phyloP scores from a whole-genome alignment of 2,888 invertebrate species.

The Volucella inanis region DNA sequence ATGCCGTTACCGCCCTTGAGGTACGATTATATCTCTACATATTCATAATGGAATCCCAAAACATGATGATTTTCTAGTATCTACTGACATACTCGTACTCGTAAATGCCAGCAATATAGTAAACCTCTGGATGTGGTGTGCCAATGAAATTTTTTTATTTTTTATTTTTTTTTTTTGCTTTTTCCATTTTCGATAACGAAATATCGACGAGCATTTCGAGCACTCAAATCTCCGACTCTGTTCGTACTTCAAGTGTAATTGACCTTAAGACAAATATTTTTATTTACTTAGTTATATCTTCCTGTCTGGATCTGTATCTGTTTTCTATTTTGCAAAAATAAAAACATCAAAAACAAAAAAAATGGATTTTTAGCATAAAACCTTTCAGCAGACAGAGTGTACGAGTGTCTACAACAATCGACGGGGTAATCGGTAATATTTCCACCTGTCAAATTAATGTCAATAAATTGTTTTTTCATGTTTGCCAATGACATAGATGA shows the following conservation, averaged over 20 bases:
- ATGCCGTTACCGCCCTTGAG: conserved; percentile 46
- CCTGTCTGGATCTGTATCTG: background rate
- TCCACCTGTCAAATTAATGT: conserved; percentile 73
- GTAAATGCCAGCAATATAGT: conserved; percentile 24
- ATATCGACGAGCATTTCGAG: conserved; percentile 11
- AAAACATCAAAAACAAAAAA: conserved; percentile 10
- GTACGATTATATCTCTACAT: conserved; percentile 29
- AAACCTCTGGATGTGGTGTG: conserved; percentile 43
- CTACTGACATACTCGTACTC: background rate
- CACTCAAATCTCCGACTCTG: conserved; percentile 25
- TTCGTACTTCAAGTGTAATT: conserved; percentile 44
- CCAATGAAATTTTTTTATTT: conserved; percentile 33
- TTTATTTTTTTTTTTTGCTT: too few relatives aligned
- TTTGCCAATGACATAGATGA: conserved; percentile 62
- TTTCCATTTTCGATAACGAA: conserved; percentile 49
- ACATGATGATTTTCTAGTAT: conserved; percentile 44
- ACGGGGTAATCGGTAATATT: conserved; percentile 61
- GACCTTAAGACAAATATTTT: conserved; percentile 54
- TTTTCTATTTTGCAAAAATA: conserved; percentile 49
- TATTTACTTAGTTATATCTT: conserved; percentile 13
- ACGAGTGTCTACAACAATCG: conserved; percentile 18
- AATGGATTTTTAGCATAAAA: background rate
- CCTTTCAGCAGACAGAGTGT: background rate
- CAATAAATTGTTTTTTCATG: conserved; percentile 69
- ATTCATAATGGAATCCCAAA: conserved; percentile 61